phyloP scores from a whole-genome alignment of 2,888 invertebrate species.

The Pachliopta kotzebuea region DNA sequence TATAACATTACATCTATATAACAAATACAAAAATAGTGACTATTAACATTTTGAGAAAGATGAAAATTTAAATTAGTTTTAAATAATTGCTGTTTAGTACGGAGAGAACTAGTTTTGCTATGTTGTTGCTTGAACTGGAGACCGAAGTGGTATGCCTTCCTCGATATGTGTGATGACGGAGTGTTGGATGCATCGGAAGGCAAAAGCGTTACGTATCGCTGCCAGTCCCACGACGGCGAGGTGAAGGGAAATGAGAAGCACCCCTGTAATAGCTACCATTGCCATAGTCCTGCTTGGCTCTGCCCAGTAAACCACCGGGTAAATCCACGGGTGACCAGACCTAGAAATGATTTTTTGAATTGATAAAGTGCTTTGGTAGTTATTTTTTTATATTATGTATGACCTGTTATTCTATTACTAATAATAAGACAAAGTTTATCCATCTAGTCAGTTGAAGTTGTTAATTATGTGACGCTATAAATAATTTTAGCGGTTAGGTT shows the following conservation, averaged over 20 bases:
- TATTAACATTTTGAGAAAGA: no score
- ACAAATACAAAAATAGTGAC: no score
- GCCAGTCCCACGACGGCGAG: constrained; percentile 79
- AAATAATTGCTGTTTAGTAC: no score
- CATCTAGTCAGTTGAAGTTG: no score
- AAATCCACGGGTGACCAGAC: constrained; percentile 84
- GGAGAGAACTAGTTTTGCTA: not conserved
- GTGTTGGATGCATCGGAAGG: constrained; percentile 44
- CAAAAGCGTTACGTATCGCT: constrained; percentile 62
- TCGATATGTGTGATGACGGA: constrained; percentile 41
- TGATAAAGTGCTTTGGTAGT: not conserved
- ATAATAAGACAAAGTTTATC: no score
- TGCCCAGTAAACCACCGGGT: constrained; percentile 88
- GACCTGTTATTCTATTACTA: no score
- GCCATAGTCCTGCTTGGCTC: constrained; percentile 81
- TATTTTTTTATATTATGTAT: no score
- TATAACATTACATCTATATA: no score
- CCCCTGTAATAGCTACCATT: constrained; percentile 82
- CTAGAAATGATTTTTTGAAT: constrained; percentile 57
- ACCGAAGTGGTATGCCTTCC: constrained; percentile 52
- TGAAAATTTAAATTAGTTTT: no score
- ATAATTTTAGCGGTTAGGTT: no score
- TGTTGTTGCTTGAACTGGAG: constrained; percentile 32
- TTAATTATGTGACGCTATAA: no score
- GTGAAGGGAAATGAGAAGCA: constrained; percentile 83